A percentile compares a stretch with the other conserved stretches of the same genome.
Conservation (phyloP, 2,888 invertebrate species). For the Mesorhabditis sp. region DNA sequence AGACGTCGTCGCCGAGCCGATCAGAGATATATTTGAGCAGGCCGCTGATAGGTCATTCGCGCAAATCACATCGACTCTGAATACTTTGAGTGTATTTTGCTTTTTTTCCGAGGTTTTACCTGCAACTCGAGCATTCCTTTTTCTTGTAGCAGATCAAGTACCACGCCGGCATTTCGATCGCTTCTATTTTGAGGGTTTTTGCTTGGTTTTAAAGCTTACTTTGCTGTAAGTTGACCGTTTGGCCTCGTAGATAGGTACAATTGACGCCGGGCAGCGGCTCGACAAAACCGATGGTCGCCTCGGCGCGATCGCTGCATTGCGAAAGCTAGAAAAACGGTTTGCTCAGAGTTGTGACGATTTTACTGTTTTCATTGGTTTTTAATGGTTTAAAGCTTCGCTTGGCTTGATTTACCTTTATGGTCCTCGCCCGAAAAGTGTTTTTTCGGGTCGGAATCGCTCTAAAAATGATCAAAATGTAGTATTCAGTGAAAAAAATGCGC, state of each 20-base stretch:
- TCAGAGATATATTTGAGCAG: background rate
- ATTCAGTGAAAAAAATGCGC: no score
- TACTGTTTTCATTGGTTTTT: no score
- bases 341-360: no score
- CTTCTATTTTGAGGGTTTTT: background rate
- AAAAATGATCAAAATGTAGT: no score
- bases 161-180: conserved; percentile 2
- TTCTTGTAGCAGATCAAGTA: background rate
- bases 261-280: background rate
- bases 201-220: background rate
- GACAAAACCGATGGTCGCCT: background rate
- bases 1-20: conserved; percentile 3
- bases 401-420: no score
- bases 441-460: no score
- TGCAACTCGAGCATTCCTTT: background rate
- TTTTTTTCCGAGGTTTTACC: no score
- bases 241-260: background rate
- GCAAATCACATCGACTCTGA: background rate
- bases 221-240: background rate
- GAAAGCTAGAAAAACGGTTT: background rate
- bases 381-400: no score
- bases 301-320: background rate
- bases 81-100: no score
- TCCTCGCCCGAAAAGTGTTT: no score
- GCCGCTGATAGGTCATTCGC: background rate